Evolutionary conservation across 2,113 vertebrate species (phyloP).

Genomic region (Alethe castanea): DNA sequence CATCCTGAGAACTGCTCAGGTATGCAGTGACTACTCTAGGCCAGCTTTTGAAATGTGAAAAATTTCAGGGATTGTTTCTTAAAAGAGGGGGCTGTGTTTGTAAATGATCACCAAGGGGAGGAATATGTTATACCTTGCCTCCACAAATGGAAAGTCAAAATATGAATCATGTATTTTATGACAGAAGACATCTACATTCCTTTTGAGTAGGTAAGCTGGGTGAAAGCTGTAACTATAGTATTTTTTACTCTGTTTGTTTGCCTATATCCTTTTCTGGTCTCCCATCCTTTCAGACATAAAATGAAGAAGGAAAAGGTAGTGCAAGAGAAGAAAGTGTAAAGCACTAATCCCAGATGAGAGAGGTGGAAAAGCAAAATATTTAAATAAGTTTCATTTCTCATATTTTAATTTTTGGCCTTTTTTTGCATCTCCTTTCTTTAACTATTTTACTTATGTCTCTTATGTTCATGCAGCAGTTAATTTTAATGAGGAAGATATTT

Average conservation of each 20-base stretch:
- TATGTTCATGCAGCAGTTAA: background rate
- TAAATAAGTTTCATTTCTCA: background rate
- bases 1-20: background rate
- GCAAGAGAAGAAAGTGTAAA: constrained; percentile 19
- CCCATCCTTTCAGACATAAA: constrained; percentile 9
- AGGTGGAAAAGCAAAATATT: background rate
- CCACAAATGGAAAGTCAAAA: constrained; percentile 29
- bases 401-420: background rate
- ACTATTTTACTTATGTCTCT: background rate
- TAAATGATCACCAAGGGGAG: background rate
- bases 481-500: background rate
- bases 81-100: background rate
- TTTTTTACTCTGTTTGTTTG: constrained; percentile 32
- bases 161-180: constrained; percentile 1
- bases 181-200: constrained; percentile 42
- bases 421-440: background rate
- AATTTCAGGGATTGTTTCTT: background rate
- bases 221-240: constrained; percentile 35
- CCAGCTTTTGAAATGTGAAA: background rate
- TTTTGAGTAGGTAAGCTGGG: constrained; percentile 24
- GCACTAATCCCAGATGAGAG: background rate
- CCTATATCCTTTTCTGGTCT: constrained; percentile 17
- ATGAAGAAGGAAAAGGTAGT: background rate
- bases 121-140: constrained; percentile 6
- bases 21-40: background rate